phyloP scores from a whole-genome alignment of 2,113 vertebrate species.

The Calypte anna region DNA sequence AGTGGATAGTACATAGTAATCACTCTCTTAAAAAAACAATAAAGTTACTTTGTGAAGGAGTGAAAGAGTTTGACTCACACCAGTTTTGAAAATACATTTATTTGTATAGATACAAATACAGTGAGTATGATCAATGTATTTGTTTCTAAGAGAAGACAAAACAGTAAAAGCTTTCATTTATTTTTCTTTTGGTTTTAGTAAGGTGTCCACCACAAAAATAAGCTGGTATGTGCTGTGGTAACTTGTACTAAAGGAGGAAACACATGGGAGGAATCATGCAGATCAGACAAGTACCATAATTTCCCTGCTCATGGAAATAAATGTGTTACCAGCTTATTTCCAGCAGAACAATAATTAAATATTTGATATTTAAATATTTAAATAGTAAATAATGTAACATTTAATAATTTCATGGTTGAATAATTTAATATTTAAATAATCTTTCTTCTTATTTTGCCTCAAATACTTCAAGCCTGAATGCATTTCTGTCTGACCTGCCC shows the following conservation, averaged over 20 bases:
- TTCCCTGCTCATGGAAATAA: not conserved
- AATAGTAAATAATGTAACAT: no score
- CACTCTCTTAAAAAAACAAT: not conserved
- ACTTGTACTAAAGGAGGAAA: not conserved
- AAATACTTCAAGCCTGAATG: not conserved
- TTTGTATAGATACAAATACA: not conserved
- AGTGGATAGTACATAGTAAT: not conserved
- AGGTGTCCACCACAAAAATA: not conserved
- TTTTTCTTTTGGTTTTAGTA: not conserved
- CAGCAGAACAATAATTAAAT: not conserved
- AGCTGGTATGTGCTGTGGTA: not conserved
- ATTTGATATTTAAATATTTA: no score
- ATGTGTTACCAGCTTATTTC: not conserved
- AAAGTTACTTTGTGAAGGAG: not conserved
- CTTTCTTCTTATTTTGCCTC: not conserved
- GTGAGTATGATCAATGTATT: not conserved
- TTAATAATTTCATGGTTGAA: no score
- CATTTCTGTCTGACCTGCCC: no score
- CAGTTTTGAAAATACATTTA: not conserved
- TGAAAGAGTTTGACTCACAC: not conserved
- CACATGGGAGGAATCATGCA: not conserved
- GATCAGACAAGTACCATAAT: not conserved
- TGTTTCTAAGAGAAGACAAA: not conserved
- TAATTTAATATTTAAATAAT: not conserved
- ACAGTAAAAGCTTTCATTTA: not conserved